A percentile compares a stretch with the other conserved stretches of the same genome.
These are phyloP conservation scores for Thunnus thynnus DNA, from an alignment of 2,113 vertebrate species.

Conservation along the genomic window DNA sequence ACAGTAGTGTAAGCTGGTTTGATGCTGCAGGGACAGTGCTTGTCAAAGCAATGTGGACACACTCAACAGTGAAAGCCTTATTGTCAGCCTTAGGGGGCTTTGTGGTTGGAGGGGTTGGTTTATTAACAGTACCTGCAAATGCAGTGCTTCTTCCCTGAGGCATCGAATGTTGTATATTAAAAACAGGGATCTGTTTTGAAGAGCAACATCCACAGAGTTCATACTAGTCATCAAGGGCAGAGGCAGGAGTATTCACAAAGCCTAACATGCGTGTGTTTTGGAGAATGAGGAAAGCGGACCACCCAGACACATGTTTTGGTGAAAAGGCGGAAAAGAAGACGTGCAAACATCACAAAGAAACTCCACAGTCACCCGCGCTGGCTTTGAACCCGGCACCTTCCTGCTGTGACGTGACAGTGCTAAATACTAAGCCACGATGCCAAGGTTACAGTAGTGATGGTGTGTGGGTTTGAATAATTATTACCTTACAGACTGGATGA, in stretches of 20 bases:
- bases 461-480: conserved; percentile 53
- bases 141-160: background rate
- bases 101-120: background rate
- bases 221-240: background rate
- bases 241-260: background rate
- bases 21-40: conserved; percentile 5
- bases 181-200: background rate
- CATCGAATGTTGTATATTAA: background rate
- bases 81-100: background rate
- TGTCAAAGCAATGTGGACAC: background rate
- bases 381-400: background rate
- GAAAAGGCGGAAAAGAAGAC: background rate
- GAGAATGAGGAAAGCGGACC: background rate
- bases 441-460: conserved; percentile 33
- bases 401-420: conserved; percentile 11
- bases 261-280: background rate
- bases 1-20: background rate
- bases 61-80: conserved; percentile 11
- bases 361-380: background rate
- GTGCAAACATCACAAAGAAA: conserved; percentile 3
- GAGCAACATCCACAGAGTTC: background rate
- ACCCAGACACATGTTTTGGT: background rate
- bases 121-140: background rate
- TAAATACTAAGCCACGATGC: background rate
- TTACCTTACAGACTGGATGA: conserved; percentile 26